Conservation (phyloP, 1,140 invertebrate genomes). For the Drosophila prosaltans region DNA sequence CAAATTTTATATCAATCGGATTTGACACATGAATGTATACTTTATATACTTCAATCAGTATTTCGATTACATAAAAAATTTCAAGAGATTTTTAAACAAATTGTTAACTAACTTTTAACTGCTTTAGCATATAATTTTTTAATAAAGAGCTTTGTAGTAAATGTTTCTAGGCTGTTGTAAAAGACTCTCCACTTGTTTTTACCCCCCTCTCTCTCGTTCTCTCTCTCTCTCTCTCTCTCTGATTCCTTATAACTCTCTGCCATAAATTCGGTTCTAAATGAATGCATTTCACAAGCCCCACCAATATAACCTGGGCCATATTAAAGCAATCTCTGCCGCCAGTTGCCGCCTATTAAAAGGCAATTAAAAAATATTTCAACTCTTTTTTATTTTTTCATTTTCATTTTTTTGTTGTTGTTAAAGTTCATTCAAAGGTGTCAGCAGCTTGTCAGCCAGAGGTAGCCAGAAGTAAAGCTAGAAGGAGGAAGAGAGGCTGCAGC, state of each 20-base stretch:
- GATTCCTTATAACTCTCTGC: background rate
- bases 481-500: constrained; percentile 36
- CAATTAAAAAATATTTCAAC: constrained; percentile 66
- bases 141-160: background rate
- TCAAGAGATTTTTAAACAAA: too few relatives aligned
- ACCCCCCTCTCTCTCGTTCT: background rate
- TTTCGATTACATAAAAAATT: too few relatives aligned
- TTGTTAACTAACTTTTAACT: too few relatives aligned
- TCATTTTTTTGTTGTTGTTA: constrained; percentile 36
- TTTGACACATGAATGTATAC: too few relatives aligned
- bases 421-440: constrained; percentile 78
- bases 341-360: constrained; percentile 65
- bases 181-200: background rate
- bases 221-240: background rate
- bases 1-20: too few relatives aligned
- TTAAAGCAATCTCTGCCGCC: constrained; percentile 53
- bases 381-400: constrained; percentile 47
- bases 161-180: background rate
- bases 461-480: background rate
- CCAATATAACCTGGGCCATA: constrained; percentile 47
- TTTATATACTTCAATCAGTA: too few relatives aligned
- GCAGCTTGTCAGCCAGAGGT: constrained; percentile 58
- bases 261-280: constrained; percentile 42
- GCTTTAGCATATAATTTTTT: background rate
- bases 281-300: constrained; percentile 25